Conservation (phyloP, 2,888 invertebrate genomes). For the Cosmia trapezina region DNA sequence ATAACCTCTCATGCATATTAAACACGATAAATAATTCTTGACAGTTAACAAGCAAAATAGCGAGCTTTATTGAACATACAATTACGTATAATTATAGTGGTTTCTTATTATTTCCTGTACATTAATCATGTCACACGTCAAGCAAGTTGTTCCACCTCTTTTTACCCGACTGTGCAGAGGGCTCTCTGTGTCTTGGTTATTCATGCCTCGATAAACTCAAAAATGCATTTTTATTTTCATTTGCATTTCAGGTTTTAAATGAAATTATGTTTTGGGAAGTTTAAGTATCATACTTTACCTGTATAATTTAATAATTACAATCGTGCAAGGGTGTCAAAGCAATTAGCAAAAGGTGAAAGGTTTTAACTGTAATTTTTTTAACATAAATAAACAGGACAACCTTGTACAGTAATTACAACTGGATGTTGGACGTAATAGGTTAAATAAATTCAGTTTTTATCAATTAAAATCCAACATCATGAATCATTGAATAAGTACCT, state of each 20-base stretch:
- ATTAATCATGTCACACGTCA: slow-evolving; percentile 60
- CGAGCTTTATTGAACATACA: slow-evolving; percentile 52
- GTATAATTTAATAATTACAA: slow-evolving; percentile 8
- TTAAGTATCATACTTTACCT: slow-evolving; percentile 15
- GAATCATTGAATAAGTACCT: slow-evolving; percentile 6
- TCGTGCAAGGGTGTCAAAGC: slow-evolving; percentile 30
- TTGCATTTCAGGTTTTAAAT: neutral
- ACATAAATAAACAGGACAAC: slow-evolving; percentile 24
- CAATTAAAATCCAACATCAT: neutral
- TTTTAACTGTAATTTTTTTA: slow-evolving; percentile 21
- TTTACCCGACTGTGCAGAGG: slow-evolving; percentile 29
- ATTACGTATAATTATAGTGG: slow-evolving; percentile 57
- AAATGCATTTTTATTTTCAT: slow-evolving; percentile 22
- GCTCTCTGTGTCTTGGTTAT: slow-evolving; percentile 1
- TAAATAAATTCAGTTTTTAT: neutral
- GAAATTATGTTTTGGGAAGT: slow-evolving; percentile 11
- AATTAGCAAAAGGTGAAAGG: slow-evolving; percentile 40
- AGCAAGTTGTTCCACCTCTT: slow-evolving; percentile 33
- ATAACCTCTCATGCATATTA: slow-evolving; percentile 61
- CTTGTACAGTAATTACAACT: slow-evolving; percentile 17
- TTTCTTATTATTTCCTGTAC: slow-evolving; percentile 54
- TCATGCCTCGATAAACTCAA: slow-evolving; percentile 28
- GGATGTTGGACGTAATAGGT: neutral
- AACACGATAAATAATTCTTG: slow-evolving; percentile 55
- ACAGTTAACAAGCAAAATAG: slow-evolving; percentile 55